These are phyloP conservation scores for Vollenhovia emeryi DNA, from an alignment of 1,140 invertebrate species.

Conservation along the genomic window DNA sequence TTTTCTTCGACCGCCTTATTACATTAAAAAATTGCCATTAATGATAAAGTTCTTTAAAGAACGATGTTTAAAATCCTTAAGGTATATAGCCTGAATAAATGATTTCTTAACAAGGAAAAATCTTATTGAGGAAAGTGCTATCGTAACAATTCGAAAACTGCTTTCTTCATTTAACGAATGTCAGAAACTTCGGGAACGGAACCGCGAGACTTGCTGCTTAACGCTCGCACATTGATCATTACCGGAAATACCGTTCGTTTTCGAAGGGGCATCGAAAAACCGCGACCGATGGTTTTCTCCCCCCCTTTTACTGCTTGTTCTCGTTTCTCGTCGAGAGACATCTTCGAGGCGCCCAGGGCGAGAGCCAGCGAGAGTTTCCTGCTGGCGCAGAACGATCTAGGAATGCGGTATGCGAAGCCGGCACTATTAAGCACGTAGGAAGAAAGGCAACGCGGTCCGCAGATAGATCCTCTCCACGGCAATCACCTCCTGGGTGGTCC, in stretches of 20 bases:
- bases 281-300: slow-evolving; percentile 15
- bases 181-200: neutral
- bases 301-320: slow-evolving; percentile 33
- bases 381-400: slow-evolving; percentile 73
- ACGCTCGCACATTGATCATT: neutral
- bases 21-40: neutral
- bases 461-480: slow-evolving; percentile 78
- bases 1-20: too few species aligned
- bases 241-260: slow-evolving; percentile 15
- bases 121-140: neutral
- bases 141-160: neutral
- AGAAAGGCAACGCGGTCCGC: slow-evolving; percentile 41
- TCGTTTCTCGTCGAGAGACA: slow-evolving; percentile 25
- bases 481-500: slow-evolving; percentile 82
- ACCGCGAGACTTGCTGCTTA: neutral
- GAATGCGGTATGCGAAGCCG: slow-evolving; percentile 71
- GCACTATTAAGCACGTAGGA: slow-evolving; percentile 67
- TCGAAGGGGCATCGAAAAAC: neutral
- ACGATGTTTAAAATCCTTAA: too few species aligned
- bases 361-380: slow-evolving; percentile 72
- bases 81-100: too few species aligned
- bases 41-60: too few species aligned
- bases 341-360: slow-evolving; percentile 39
- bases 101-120: neutral
- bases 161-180: neutral